Conservation (phyloP, 1,140 invertebrate genomes). For the Cydia pomonella region DNA sequence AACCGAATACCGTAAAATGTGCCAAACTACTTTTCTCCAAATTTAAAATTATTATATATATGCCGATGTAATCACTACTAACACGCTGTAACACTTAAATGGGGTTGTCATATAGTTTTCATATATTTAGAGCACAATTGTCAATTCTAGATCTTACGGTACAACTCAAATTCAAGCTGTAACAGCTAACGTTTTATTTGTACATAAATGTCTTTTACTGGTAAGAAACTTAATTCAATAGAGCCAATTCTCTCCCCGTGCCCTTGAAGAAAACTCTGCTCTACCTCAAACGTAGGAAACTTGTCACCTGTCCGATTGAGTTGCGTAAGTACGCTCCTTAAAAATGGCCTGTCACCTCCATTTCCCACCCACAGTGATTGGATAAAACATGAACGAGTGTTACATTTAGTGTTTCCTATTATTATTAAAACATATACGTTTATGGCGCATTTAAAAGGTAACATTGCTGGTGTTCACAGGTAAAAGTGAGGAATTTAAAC, state of each 20-base stretch:
- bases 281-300: conserved; percentile 39
- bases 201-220: background rate
- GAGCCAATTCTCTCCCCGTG: background rate
- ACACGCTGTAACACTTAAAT: too few relatives aligned
- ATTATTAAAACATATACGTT: background rate
- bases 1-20: too few relatives aligned
- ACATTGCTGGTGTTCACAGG: too few relatives aligned
- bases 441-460: too few relatives aligned
- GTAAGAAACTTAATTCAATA: conserved; percentile 8
- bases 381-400: background rate
- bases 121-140: too few relatives aligned
- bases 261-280: conserved; percentile 6
- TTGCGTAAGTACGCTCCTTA: conserved; percentile 38
- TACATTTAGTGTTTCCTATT: background rate
- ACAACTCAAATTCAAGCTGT: background rate
- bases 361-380: conserved; percentile 2
- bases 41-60: too few relatives aligned
- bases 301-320: conserved; percentile 46
- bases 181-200: background rate
- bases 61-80: too few relatives aligned
- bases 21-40: too few relatives aligned
- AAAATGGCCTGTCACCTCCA: conserved; percentile 33
- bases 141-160: too few relatives aligned
- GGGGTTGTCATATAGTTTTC: too few relatives aligned
- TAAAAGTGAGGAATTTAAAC: too few relatives aligned